Base-by-base conservation (phyloP, 23 tunicate species). In the Styela clava region DNA sequence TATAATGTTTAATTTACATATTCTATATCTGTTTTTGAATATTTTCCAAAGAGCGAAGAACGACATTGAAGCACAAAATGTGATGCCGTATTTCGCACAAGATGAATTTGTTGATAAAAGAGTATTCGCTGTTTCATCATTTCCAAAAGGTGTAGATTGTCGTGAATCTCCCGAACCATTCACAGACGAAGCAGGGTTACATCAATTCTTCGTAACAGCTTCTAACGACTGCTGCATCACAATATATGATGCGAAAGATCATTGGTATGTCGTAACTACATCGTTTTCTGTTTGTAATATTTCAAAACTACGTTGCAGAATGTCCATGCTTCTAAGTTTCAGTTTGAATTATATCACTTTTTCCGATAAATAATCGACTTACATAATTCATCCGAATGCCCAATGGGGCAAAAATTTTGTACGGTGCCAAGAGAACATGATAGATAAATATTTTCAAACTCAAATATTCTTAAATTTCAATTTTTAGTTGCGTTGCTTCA, bases 181-280 rank as follows among this genome's bases (percentile, higher is more conserved):
- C 1, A 33, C 65, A 20, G 81, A 76, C 9, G 44, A 52, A 21
- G 21, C 12, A 9, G 5, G 16, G 0, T 16, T 64, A 19, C 62
- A 12, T 44, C n/a, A n/a, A n/a, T 35, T 71, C 37, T 74, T 89
- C 64, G 86, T 82, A 28, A 34, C 84, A 5, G 69, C 82, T 63
- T 73, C 87, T 0, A 36, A 32, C 0, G 87, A 85, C 65, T 90
- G 97, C 1, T 91, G 90, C 87, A 23, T 91, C 33, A 68, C 69
- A 3, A 52, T 85, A 1, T 82, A 62, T 56, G 78, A 78, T 62
- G 33, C 89, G 5, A 30, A n/a, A 23, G 80, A 82, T 30, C 97
- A 91, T 52, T 73, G 62, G 97, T 90, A 79, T 36, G 85, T 12
- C 5, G 61, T 3, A 76, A 33, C 27, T n/a, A n/a, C n/a, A n/a